Percentiles rank a stretch among this genome's conserved stretches.
These are phyloP conservation scores for Drosophila teissieri DNA, from an alignment of 1,140 invertebrate genomes.

Conservation along the genomic window DNA sequence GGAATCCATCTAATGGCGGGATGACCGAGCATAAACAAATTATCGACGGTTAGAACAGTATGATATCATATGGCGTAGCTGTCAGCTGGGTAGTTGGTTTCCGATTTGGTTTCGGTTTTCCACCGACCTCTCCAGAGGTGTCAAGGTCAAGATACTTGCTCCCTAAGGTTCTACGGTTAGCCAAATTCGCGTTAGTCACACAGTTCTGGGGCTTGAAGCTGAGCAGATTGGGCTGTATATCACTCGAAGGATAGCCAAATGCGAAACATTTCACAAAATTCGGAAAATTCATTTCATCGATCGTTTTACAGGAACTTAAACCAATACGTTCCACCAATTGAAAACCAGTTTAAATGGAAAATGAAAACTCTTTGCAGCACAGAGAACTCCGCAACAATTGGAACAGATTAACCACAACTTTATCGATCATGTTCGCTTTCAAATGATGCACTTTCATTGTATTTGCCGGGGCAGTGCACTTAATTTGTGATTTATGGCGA, in stretches of 20 bases:
- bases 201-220: conserved; percentile 7
- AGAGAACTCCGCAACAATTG: neutral
- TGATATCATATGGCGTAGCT: conserved; percentile 66
- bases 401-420: conserved; percentile 2
- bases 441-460: neutral
- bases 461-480: conserved; percentile 12
- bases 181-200: conserved; percentile 44
- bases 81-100: conserved; percentile 41
- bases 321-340: neutral
- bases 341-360: neutral
- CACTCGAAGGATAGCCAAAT: conserved; percentile 1
- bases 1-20: conserved; percentile 18
- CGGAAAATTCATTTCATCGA: neutral
- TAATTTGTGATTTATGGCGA: conserved; percentile 75
- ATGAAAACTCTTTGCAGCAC: too few species aligned
- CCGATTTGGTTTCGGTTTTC: conserved; percentile 27
- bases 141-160: conserved; percentile 54
- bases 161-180: conserved; percentile 54
- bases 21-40: conserved; percentile 75
- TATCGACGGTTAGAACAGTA: conserved; percentile 68
- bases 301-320: conserved; percentile 10
- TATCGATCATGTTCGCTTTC: neutral
- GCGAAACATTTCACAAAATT: neutral
- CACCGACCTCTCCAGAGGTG: conserved; percentile 52
- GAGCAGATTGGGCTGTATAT: conserved; percentile 4